These are phyloP conservation scores for Gymnorhina tibicen DNA, from an alignment of 2,113 vertebrate species.

Conservation along the genomic window DNA sequence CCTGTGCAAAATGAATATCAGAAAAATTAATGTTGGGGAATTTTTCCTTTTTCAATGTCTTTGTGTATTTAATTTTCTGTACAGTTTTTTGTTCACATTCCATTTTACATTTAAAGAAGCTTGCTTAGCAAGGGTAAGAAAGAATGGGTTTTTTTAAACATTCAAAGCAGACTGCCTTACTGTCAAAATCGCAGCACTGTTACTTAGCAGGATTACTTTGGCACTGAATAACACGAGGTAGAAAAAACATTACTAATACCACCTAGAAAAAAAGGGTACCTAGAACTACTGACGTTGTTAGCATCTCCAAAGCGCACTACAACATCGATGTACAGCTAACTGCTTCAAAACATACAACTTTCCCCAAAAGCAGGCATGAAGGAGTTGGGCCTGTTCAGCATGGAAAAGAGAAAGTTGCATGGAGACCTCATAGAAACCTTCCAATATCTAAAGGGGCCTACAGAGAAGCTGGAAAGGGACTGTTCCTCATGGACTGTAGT, in stretches of 20 bases:
- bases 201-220: background rate
- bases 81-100: background rate
- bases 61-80: background rate
- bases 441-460: background rate
- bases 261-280: rapidly evolving
- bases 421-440: background rate
- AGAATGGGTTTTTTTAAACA: background rate
- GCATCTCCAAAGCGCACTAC: rapidly evolving
- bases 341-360: background rate
- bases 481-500: too few species aligned
- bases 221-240: background rate
- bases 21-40: rapidly evolving
- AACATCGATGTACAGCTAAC: rapidly evolving
- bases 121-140: background rate
- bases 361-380: background rate
- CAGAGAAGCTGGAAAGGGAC: background rate
- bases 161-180: rapidly evolving
- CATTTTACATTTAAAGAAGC: rapidly evolving
- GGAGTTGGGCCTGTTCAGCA: background rate
- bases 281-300: rapidly evolving
- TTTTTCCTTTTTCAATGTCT: background rate
- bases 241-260: rapidly evolving
- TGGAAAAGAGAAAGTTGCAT: background rate
- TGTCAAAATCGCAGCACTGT: rapidly evolving
- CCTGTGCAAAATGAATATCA: rapidly evolving